Conservation (phyloP, 1,140 invertebrate species). For the Sinella curviseta region DNA sequence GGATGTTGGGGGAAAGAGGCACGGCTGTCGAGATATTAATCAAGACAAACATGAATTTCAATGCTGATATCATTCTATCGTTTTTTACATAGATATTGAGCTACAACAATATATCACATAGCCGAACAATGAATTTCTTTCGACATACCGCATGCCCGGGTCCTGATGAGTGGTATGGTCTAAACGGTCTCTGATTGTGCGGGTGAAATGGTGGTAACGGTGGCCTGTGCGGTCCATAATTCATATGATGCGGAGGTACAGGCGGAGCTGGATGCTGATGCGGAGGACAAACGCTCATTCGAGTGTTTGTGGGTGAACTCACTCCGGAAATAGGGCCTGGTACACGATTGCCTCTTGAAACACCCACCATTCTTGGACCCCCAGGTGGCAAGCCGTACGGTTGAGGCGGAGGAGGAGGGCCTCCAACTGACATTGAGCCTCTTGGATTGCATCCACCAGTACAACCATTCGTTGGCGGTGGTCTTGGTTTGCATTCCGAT, state of each 20-base stretch:
- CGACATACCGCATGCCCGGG: too few species aligned
- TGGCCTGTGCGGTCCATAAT: constrained; percentile 26
- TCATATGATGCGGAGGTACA: constrained; percentile 31
- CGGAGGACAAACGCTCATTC: constrained; percentile 58
- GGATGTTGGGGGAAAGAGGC: too few species aligned
- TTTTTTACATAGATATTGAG: too few species aligned
- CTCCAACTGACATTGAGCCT: background rate
- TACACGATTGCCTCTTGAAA: constrained; percentile 37
- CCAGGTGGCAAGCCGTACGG: background rate
- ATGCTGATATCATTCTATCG: too few species aligned
- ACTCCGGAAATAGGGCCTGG: background rate
- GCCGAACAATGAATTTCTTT: too few species aligned
- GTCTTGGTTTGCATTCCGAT: constrained; percentile 80
- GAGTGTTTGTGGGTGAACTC: constrained; percentile 60
- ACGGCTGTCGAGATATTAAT: too few species aligned
- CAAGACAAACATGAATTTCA: too few species aligned
- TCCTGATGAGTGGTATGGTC: too few species aligned
- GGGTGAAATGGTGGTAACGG: background rate
- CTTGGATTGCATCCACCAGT: background rate
- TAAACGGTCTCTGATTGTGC: too few species aligned
- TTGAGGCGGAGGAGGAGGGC: too few species aligned
- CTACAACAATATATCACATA: too few species aligned
- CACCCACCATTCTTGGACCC: background rate
- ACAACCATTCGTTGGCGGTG: constrained; percentile 59
- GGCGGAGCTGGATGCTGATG: constrained; percentile 50